A percentile compares a stretch with the other conserved stretches of the same genome.
Conservation (phyloP, 1,140 invertebrate genomes). For the Lordiphosa collinella region DNA sequence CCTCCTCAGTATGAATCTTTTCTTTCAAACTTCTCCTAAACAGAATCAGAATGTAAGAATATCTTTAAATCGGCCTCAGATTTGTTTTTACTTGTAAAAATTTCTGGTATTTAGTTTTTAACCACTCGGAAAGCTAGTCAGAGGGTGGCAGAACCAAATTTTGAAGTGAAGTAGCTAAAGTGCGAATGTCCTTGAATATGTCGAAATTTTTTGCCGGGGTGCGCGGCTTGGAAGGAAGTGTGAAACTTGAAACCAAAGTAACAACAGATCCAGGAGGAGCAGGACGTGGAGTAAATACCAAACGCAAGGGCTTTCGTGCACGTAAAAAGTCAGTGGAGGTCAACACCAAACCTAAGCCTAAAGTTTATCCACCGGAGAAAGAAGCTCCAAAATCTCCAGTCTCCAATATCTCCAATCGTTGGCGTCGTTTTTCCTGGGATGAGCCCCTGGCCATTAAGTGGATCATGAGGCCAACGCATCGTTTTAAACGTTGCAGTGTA, state of each 20-base stretch:
- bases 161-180: background rate
- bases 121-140: too few species aligned
- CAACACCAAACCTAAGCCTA: too few species aligned
- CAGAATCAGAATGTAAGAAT: slow-evolving; percentile 8
- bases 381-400: background rate
- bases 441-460: slow-evolving; percentile 23
- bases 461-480: slow-evolving; percentile 35
- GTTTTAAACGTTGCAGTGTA: slow-evolving; percentile 35
- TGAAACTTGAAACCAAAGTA: background rate
- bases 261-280: too few species aligned
- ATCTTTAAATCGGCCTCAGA: background rate
- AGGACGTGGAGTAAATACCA: too few species aligned
- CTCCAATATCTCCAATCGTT: background rate
- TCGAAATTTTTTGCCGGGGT: slow-evolving; percentile 22
- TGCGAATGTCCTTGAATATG: slow-evolving; percentile 20
- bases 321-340: too few species aligned
- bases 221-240: background rate
- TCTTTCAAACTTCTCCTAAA: background rate
- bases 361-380: background rate
- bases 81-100: slow-evolving; percentile 1
- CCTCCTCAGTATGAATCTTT: too few species aligned
- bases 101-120: background rate
- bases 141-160: background rate
- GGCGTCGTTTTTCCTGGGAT: background rate
- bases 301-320: too few species aligned